Percentiles rank a stretch among this genome's conserved stretches.
phyloP scores from a whole-genome alignment of 2,113 vertebrate genomes.

The Pachyramphus minor region DNA sequence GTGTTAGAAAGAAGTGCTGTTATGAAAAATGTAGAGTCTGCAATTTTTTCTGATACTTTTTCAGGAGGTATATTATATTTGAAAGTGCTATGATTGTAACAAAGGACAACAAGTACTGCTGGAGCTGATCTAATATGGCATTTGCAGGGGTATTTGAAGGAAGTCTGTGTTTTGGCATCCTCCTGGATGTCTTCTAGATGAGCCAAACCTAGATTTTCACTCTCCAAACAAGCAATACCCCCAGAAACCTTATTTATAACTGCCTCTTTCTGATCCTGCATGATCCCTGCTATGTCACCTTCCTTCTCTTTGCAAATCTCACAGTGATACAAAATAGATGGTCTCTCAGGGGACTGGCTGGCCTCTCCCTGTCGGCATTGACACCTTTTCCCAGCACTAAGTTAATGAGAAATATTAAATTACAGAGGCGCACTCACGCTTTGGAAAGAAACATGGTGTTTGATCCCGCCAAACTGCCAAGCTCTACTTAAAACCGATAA shows the following conservation, averaged over 20 bases:
- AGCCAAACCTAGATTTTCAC: not conserved
- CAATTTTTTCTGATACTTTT: not conserved
- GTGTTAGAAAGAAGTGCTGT: not conserved
- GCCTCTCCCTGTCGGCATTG: not conserved
- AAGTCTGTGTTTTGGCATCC: not conserved
- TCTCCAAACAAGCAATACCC: not conserved
- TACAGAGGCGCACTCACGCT: not conserved
- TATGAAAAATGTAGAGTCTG: not conserved
- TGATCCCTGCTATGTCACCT: not conserved
- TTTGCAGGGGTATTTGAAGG: not conserved
- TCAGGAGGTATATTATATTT: not conserved
- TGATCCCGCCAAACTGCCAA: conserved; percentile 34
- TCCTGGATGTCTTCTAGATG: not conserved
- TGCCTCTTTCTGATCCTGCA: not conserved
- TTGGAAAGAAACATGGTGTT: conserved; percentile 26
- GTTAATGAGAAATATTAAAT: conserved; percentile 51
- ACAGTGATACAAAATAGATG: not conserved
- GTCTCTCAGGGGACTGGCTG: not conserved
- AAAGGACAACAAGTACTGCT: not conserved
- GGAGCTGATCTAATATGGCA: not conserved
- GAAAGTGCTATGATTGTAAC: not conserved
- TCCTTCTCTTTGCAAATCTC: not conserved
- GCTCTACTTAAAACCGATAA: conserved; percentile 53
- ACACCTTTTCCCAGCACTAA: not conserved
- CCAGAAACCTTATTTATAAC: not conserved